Conservation (phyloP, 2,888 invertebrate genomes). For the Laothoe populi region DNA sequence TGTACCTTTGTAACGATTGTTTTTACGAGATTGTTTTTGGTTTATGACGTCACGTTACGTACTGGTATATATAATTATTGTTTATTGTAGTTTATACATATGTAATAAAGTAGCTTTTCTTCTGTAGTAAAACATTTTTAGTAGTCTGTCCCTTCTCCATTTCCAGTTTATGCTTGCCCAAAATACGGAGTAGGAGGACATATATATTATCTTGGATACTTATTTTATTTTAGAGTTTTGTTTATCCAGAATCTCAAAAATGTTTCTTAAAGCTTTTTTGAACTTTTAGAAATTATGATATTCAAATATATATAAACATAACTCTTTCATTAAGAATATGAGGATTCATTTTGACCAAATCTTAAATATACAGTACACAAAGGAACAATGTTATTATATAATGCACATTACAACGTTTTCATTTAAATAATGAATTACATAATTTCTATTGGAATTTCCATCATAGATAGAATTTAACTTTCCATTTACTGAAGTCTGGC, state of each 20-base stretch:
- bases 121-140: constrained; percentile 39
- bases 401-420: neutral
- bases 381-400: too few relatives aligned
- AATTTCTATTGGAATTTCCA: neutral
- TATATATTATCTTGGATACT: neutral
- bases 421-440: neutral
- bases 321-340: too few relatives aligned
- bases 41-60: constrained; percentile 47
- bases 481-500: neutral
- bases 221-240: neutral
- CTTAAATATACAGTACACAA: too few relatives aligned
- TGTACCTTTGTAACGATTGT: constrained; percentile 37
- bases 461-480: neutral
- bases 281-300: too few relatives aligned
- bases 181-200: constrained; percentile 44
- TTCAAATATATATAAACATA: too few relatives aligned
- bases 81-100: constrained; percentile 31
- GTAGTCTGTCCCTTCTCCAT: constrained; percentile 49
- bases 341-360: too few relatives aligned
- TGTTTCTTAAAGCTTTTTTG: neutral
- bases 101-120: constrained; percentile 42
- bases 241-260: neutral
- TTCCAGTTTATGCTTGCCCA: constrained; percentile 58
- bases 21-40: constrained; percentile 55
- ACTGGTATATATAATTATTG: constrained; percentile 36